Conservation (phyloP, 2,888 invertebrate genomes). For the Limenitis camilla region DNA sequence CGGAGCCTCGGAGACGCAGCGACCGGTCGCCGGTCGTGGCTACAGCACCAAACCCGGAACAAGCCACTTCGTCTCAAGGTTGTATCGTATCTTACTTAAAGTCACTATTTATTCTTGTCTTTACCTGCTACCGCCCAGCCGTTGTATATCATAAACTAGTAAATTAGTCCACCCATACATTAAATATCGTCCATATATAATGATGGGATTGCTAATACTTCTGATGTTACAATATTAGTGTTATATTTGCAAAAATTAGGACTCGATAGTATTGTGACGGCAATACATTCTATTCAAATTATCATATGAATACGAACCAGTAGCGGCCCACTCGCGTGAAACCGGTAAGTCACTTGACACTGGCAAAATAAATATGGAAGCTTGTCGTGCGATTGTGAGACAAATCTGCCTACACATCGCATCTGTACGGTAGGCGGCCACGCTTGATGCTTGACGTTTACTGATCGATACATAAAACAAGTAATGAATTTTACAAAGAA, state of each 20-base stretch:
- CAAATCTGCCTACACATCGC: constrained; percentile 62
- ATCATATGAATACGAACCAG: constrained; percentile 31
- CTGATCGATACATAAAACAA: neutral
- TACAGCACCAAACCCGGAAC: constrained; percentile 61
- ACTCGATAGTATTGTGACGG: constrained; percentile 17
- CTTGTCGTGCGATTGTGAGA: constrained; percentile 59
- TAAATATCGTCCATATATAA: too few species aligned
- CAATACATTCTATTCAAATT: constrained; percentile 31
- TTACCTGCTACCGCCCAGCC: constrained; percentile 22
- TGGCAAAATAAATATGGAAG: constrained; percentile 68
- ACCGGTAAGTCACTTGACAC: constrained; percentile 65
- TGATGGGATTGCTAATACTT: neutral
- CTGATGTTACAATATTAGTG: neutral
- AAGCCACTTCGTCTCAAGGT: constrained; percentile 55
- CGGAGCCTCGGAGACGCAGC: constrained; percentile 20
- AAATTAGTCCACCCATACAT: too few species aligned
- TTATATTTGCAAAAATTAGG: constrained; percentile 13
- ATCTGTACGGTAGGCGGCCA: constrained; percentile 24
- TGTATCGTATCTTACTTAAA: constrained; percentile 56
- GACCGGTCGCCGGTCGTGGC: constrained; percentile 56
- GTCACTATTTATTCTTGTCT: constrained; percentile 31
- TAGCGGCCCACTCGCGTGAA: constrained; percentile 62
- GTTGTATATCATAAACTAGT: neutral
- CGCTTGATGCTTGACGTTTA: constrained; percentile 10
- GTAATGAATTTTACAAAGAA: neutral